Percentiles rank a stretch among this genome's conserved stretches.
phyloP scores from a whole-genome alignment of 2,113 vertebrate species.

The Lepisosteus oculatus region DNA sequence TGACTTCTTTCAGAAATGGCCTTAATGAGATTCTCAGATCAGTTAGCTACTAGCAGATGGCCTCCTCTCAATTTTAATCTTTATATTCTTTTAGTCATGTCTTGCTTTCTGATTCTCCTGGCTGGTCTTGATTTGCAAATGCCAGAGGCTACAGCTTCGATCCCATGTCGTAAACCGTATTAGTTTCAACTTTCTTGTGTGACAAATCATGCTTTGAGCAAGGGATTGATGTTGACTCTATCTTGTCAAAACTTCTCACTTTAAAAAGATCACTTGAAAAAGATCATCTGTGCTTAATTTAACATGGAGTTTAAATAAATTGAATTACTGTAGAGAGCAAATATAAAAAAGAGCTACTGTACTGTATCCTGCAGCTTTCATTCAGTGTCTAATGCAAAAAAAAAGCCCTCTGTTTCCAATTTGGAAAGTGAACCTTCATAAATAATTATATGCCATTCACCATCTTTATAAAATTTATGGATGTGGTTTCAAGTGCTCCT shows the following conservation, averaged over 20 bases:
- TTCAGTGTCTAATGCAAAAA: conserved; percentile 25
- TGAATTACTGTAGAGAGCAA: not conserved
- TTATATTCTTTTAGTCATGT: too few species aligned
- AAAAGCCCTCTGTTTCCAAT: conserved; percentile 49
- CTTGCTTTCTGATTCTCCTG: not conserved
- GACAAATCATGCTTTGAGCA: not conserved
- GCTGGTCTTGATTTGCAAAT: conserved; percentile 10
- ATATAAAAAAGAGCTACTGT: not conserved
- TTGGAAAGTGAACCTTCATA: conserved; percentile 51
- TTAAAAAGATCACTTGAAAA: not conserved
- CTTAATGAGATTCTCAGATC: not conserved
- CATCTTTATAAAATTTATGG: conserved; percentile 47
- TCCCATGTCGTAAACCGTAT: not conserved
- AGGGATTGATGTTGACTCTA: not conserved
- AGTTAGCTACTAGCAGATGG: not conserved
- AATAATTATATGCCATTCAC: conserved; percentile 56
- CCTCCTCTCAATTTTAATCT: not conserved
- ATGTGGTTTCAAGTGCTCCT: conserved; percentile 35
- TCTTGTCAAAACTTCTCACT: not conserved
- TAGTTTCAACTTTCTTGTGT: not conserved
- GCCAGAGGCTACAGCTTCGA: not conserved
- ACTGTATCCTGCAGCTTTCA: conserved; percentile 20
- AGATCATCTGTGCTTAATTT: not conserved
- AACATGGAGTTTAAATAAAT: not conserved
- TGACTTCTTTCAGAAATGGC: too few species aligned